Conservation (phyloP, 2,888 invertebrate genomes). For the Cybosia mesomella region DNA sequence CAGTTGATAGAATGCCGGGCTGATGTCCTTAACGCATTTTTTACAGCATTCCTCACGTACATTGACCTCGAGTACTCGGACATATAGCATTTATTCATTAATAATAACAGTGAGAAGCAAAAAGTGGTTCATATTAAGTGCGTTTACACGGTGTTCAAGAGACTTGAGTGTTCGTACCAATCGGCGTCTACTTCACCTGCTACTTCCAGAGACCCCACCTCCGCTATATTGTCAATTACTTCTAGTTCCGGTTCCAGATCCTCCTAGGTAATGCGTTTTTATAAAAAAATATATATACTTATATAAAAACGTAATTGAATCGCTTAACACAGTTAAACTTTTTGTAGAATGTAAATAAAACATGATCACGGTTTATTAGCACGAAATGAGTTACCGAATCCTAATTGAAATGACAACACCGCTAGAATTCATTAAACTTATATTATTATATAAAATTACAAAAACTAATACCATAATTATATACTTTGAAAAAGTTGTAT, state of each 20-base stretch:
- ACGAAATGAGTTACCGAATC: slow-evolving; percentile 54
- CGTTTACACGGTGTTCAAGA: slow-evolving; percentile 64
- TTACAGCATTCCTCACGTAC: slow-evolving; percentile 80
- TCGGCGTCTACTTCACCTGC: slow-evolving; percentile 19
- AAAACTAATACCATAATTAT: slow-evolving; percentile 31
- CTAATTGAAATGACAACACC: slow-evolving; percentile 48
- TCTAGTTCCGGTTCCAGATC: slow-evolving; percentile 83
- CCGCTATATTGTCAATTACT: slow-evolving; percentile 72
- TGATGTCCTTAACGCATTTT: slow-evolving; percentile 82
- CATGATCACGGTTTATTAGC: slow-evolving; percentile 52
- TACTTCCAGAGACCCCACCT: slow-evolving; percentile 43
- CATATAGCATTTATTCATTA: slow-evolving; percentile 80
- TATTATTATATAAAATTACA: slow-evolving; percentile 30
- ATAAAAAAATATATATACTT: slow-evolving; percentile 58
- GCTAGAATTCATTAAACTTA: slow-evolving; percentile 34
- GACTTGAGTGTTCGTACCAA: not conserved
- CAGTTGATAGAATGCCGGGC: slow-evolving; percentile 70
- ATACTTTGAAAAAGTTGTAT: slow-evolving; percentile 29
- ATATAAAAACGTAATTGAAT: slow-evolving; percentile 72
- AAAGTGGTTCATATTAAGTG: slow-evolving; percentile 78
- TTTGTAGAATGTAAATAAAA: slow-evolving; percentile 64
- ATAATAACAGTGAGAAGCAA: slow-evolving; percentile 77
- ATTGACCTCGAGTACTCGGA: slow-evolving; percentile 80
- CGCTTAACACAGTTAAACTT: slow-evolving; percentile 63
- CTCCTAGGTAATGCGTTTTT: slow-evolving; percentile 74